Evolutionary conservation across 2,888 invertebrate genomes (phyloP).

Genomic region (Thera britannica): DNA sequence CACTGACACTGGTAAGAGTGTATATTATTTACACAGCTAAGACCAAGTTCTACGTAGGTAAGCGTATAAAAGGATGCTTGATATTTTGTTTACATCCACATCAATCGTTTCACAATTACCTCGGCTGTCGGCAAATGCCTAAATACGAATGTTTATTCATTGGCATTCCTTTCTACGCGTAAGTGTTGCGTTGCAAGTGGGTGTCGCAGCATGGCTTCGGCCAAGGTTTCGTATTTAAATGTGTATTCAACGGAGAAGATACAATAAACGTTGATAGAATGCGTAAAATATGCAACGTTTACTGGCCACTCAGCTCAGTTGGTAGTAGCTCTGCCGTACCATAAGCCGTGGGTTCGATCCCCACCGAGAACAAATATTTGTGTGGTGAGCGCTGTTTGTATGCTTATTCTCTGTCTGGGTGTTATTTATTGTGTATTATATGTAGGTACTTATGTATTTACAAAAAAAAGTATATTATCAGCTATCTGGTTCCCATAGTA

Average conservation of each 20-base stretch:
- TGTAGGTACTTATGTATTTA: too few relatives aligned
- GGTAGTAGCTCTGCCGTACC: too few relatives aligned
- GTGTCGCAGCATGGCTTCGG: slow-evolving; percentile 56
- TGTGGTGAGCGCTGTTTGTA: neutral
- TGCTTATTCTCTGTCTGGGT: too few relatives aligned
- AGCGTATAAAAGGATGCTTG: slow-evolving; percentile 29
- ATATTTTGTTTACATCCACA: slow-evolving; percentile 37
- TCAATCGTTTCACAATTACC: slow-evolving; percentile 40
- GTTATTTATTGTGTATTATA: neutral
- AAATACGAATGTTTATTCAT: slow-evolving; percentile 50
- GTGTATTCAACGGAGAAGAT: slow-evolving; percentile 34
- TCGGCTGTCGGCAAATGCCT: slow-evolving; percentile 37
- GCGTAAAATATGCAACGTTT: slow-evolving; percentile 12
- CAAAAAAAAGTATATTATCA: too few relatives aligned
- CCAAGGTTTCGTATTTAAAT: slow-evolving; percentile 52
- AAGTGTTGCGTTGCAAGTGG: slow-evolving; percentile 58
- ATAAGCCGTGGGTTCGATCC: too few relatives aligned
- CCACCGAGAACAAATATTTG: too few relatives aligned
- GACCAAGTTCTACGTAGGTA: neutral
- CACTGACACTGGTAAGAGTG: neutral
- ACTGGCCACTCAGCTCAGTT: too few relatives aligned
- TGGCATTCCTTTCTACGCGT: slow-evolving; percentile 51
- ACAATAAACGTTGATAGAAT: slow-evolving; percentile 31
- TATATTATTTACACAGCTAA: neutral
- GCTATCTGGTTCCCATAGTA: too few relatives aligned